A percentile compares a stretch with the other conserved stretches of the same genome.
phyloP scores from a whole-genome alignment of 2,797 vertebrate genomes.

The Oryzias sinensis region DNA sequence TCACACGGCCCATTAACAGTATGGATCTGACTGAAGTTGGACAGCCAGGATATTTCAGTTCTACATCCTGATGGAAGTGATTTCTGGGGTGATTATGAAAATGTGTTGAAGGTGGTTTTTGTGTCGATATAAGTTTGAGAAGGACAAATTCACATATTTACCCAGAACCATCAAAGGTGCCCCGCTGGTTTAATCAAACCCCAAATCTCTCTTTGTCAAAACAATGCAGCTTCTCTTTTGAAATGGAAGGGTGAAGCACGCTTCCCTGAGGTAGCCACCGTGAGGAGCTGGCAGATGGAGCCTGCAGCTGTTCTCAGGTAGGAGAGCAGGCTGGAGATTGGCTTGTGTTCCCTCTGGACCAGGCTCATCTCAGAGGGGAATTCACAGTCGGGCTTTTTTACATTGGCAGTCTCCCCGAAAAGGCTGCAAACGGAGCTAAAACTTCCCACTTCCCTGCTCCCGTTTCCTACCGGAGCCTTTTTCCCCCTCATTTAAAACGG shows the following conservation, averaged over 20 bases:
- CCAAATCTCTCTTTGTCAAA: conserved; percentile 56
- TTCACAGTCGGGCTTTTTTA: conserved; percentile 65
- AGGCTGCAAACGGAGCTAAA: conserved; percentile 55
- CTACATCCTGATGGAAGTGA: conserved; percentile 18
- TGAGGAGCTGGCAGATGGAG: conserved; percentile 79
- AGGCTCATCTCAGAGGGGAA: conserved; percentile 67
- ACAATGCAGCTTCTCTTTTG: conserved; percentile 42
- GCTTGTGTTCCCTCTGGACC: conserved; percentile 71
- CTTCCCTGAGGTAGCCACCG: conserved; percentile 70
- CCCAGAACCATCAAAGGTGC: conserved; percentile 31
- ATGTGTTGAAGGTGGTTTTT: conserved; percentile 1
- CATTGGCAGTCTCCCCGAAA: conserved; percentile 60
- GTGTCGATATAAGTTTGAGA: conserved; percentile 22
- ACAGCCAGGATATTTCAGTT: conserved; percentile 1
- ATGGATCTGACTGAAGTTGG: conserved; percentile 21
- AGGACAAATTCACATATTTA: conserved; percentile 35
- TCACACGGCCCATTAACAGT: conserved; percentile 32
- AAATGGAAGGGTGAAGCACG: conserved; percentile 51
- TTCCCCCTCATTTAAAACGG: conserved; percentile 61
- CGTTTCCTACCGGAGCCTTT: conserved; percentile 37
- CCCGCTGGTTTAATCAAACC: conserved; percentile 51
- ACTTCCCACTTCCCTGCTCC: conserved; percentile 51
- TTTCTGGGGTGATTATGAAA: conserved; percentile 7
- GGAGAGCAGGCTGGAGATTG: conserved; percentile 68
- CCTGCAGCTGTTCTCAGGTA: conserved; percentile 80